Conservation (phyloP, 2,113 vertebrate genomes). For the Prietella phreatophila region DNA sequence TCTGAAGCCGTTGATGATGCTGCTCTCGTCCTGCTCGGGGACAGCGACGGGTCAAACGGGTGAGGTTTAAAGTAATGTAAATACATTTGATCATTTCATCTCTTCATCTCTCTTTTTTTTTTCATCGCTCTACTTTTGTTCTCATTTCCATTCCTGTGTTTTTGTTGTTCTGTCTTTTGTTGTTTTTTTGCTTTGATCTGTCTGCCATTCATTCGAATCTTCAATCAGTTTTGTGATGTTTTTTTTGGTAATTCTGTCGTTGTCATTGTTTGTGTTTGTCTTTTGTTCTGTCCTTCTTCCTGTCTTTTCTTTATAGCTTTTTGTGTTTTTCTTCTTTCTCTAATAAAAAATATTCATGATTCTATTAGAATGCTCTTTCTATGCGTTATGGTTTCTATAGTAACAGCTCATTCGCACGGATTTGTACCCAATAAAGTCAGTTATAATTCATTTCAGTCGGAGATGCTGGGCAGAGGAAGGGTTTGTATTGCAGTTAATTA, state of each 20-base stretch:
- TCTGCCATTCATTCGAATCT: background rate
- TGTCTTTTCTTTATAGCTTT: background rate
- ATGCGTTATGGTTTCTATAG: background rate
- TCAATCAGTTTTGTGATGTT: background rate
- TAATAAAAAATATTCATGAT: background rate
- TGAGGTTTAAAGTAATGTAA: background rate
- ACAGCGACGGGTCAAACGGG: constrained; percentile 15
- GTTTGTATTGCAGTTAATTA: background rate
- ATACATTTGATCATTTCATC: background rate
- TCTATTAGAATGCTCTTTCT: background rate
- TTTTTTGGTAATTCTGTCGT: background rate
- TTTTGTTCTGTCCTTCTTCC: background rate
- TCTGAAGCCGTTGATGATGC: constrained; percentile 93
- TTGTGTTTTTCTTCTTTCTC: no score
- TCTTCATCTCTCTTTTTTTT: background rate
- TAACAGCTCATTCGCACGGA: background rate
- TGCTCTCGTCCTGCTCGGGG: constrained; percentile 88
- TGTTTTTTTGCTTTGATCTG: background rate
- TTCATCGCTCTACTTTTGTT: background rate
- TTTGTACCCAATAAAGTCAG: background rate
- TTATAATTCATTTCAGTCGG: background rate
- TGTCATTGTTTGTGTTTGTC: background rate
- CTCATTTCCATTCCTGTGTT: background rate
- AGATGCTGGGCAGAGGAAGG: no score
- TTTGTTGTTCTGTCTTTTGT: background rate